These are phyloP conservation scores for Antennarius maculatus DNA, from an alignment of 2,797 vertebrate species.

Conservation along the genomic window DNA sequence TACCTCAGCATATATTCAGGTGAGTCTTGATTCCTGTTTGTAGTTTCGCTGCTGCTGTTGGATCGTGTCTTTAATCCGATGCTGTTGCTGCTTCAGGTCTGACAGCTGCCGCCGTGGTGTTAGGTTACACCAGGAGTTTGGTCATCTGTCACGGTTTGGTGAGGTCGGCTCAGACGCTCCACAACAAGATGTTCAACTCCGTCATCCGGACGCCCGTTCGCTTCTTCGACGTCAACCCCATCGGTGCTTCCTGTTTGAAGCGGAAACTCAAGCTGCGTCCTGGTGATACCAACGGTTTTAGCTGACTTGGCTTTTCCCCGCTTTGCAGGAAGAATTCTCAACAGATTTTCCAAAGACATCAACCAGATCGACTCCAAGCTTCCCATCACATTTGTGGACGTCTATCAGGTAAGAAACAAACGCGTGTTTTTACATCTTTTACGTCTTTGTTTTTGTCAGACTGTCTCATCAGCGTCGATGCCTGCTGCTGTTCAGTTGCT, in stretches of 20 bases:
- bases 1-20: constrained; percentile 62
- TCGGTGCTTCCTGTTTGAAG: neutral
- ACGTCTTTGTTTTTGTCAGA: no score
- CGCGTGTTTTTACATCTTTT: no score
- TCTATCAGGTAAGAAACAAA: constrained; percentile 83
- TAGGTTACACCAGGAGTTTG: neutral
- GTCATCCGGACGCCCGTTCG: neutral
- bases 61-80: no score
- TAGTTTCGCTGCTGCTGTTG: no score
- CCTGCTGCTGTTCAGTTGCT: constrained; percentile 38
- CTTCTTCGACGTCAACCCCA: constrained; percentile 11
- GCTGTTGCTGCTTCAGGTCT: neutral
- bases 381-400: constrained; percentile 88
- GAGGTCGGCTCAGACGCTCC: neutral
- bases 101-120: neutral
- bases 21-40: neutral
- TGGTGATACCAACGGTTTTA: no score
- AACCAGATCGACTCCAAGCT: constrained; percentile 89
- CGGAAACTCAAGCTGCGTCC: no score
- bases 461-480: neutral
- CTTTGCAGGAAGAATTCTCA: constrained; percentile 70
- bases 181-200: neutral
- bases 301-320: neutral
- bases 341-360: constrained; percentile 93
- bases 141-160: neutral